phyloP scores from a whole-genome alignment of 2,797 vertebrate species.

The Coracias cyanogaster region DNA sequence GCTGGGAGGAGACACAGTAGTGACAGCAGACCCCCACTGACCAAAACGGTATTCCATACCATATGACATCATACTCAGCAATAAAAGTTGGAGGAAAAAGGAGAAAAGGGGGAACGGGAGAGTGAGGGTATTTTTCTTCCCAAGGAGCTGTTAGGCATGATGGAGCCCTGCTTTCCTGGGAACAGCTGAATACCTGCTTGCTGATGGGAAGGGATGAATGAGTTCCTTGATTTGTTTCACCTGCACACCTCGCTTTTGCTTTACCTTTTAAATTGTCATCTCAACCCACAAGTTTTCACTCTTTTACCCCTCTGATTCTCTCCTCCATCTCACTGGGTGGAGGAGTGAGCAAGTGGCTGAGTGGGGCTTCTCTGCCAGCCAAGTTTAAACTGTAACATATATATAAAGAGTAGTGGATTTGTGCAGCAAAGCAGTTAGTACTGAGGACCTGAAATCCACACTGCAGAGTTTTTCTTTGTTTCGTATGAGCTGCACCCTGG shows the following conservation, averaged over 20 bases:
- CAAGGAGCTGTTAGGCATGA: rapidly evolving
- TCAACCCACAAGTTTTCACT: background rate
- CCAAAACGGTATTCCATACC: background rate
- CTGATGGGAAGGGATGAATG: rapidly evolving
- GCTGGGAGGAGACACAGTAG: background rate
- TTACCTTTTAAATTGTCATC: background rate
- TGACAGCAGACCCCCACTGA: background rate
- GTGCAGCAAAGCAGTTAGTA: background rate
- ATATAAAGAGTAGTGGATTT: background rate
- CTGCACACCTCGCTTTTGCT: background rate
- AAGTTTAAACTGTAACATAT: background rate
- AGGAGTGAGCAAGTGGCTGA: background rate
- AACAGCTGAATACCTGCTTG: background rate
- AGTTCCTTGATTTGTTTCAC: background rate
- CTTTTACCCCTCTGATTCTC: background rate
- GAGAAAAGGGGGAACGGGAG: background rate
- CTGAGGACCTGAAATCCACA: background rate
- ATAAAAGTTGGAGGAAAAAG: background rate
- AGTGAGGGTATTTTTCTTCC: background rate
- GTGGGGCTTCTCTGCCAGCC: background rate
- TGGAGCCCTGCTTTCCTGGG: background rate
- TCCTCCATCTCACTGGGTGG: background rate
- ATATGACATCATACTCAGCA: background rate
- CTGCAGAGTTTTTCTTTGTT: background rate
- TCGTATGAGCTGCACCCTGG: background rate